Base-by-base conservation (phyloP, 1,140 invertebrate genomes). In the Trachelipus rathkii region DNA sequence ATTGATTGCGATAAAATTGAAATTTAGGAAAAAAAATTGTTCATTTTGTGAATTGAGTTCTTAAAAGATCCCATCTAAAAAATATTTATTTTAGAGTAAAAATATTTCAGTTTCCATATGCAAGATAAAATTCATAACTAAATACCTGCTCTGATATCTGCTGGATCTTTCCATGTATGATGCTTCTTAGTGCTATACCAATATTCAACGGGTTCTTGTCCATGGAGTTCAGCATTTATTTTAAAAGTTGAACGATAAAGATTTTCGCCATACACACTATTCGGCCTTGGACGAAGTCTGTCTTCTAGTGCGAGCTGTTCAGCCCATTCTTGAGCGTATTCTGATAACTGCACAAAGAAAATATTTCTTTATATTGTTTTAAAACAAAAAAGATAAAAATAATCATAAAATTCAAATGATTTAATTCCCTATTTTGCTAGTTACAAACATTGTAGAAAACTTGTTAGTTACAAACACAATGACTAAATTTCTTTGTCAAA, bases 311-410 rank as follows among this genome's bases (percentile, higher is more conserved):
- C 90, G 24, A 95, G 83, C 73, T 89, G 86, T 76, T 92, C 90
- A 0, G 93, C 93, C 93, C 93, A 95, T 83, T 92, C 91, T 85
- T 94, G 90, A 82, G 92, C 88, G 81, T 90, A 90, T 83, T 90
- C 90, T 82, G 89, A 79, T 21, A 81, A 71, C 81, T 81, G 76
- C 15, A 45, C n/a, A n/a, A 24, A 3, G 1, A 15, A 72, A 19
- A 72, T 0, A 0, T 8, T 46, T 6, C 33, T 33, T 6, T 33
- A 33, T 33, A n/a, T n/a, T n/a, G n/a, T n/a, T n/a, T 33, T 3
- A 33, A 33, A 33, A 33, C 33, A 33, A 33, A 33, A 33, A 33
- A 33, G 33, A 33, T 33, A 33, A 33, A 33, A 33, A 33, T 33
- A 33, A n/a, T n/a, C n/a, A n/a, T n/a, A n/a, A n/a, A n/a, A n/a